Conservation (phyloP, 2,113 vertebrate genomes). For the Silurus glanis region DNA sequence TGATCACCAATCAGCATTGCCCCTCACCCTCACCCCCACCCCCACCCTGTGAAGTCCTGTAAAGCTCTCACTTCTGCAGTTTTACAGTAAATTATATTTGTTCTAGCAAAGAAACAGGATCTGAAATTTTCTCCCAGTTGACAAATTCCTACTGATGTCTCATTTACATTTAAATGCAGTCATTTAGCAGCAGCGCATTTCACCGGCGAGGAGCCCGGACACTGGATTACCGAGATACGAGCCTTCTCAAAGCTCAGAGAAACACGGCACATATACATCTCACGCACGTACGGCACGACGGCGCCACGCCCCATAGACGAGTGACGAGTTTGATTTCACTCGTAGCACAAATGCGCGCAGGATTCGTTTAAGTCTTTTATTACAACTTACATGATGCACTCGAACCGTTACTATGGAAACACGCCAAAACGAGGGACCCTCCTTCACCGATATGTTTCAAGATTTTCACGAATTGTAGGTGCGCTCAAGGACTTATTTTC, state of each 20-base stretch:
- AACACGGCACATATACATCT: background rate
- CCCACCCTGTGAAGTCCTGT: background rate
- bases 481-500: too few species aligned
- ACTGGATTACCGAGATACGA: constrained; percentile 2
- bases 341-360: background rate
- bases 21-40: too few species aligned
- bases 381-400: background rate
- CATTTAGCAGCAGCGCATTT: constrained; percentile 17
- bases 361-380: background rate
- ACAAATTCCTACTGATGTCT: constrained; percentile 20
- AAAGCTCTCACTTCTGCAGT: background rate
- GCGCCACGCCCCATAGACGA: background rate
- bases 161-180: constrained; percentile 24
- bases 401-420: background rate
- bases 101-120: background rate
- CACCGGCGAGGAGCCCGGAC: background rate
- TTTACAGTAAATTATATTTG: constrained; percentile 6
- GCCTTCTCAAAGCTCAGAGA: background rate
- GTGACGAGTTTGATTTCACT: background rate
- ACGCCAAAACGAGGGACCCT: too few species aligned
- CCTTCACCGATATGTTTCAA: too few species aligned
- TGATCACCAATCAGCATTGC: too few species aligned
- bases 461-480: too few species aligned
- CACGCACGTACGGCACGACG: background rate
- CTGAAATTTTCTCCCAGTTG: constrained; percentile 5